Conservation (phyloP, 1,140 invertebrate species). For the Holcopasites calliopsidis region DNA sequence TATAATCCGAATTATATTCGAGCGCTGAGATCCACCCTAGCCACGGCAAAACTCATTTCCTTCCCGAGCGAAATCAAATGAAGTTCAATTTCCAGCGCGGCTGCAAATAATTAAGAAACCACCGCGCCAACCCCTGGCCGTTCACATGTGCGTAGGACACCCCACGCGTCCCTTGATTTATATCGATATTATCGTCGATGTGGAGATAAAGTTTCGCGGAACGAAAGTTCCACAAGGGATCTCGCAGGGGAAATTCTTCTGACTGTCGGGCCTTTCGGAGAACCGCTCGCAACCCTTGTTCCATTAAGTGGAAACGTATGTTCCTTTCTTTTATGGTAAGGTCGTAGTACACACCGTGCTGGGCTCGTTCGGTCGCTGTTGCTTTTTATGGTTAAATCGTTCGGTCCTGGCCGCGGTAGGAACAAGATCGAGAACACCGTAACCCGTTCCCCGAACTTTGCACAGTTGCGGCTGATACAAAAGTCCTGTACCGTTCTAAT, state of each 20-base stretch:
- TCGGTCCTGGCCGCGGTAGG: background rate
- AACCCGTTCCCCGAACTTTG: background rate
- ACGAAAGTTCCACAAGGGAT: background rate
- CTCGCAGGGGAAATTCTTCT: background rate
- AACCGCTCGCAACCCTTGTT: background rate
- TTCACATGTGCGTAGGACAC: too few relatives aligned
- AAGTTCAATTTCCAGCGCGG: slow-evolving; percentile 42
- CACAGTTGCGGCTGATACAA: background rate
- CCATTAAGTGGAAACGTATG: slow-evolving; percentile 10
- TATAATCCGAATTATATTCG: slow-evolving; percentile 27
- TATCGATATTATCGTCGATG: background rate
- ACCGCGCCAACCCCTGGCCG: slow-evolving; percentile 40
- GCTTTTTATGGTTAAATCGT: background rate
- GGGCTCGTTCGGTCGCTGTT: background rate
- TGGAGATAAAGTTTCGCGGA: background rate
- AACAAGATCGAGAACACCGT: background rate
- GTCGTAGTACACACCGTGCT: background rate
- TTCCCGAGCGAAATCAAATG: slow-evolving; percentile 36
- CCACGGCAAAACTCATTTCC: slow-evolving; percentile 40
- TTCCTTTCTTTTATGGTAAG: background rate
- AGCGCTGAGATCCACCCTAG: slow-evolving; percentile 5
- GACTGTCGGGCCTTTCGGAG: background rate
- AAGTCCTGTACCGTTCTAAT: slow-evolving; percentile 5
- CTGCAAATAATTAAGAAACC: slow-evolving; percentile 50
- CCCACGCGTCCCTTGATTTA: background rate